Conservation (phyloP, 2,888 invertebrate species). For the Sympetrum striolatum region DNA sequence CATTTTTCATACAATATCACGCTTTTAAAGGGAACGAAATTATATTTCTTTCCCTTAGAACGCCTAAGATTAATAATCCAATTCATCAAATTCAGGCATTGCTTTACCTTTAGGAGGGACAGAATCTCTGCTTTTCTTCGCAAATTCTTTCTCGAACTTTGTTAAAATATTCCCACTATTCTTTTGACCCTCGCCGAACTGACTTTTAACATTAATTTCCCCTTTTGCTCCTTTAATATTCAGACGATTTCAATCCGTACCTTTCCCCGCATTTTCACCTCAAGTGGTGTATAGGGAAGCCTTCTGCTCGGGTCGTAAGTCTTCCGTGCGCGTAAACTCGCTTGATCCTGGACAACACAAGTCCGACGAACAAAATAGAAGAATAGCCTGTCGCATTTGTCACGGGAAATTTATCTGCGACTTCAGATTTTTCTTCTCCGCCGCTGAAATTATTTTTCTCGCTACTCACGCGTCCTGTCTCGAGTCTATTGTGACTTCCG, state of each 20-base stretch:
- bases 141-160: neutral
- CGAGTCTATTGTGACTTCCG: neutral
- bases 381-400: neutral
- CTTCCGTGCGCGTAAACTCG: neutral
- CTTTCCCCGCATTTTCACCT: neutral
- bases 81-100: too few species aligned
- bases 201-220: neutral
- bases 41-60: too few species aligned
- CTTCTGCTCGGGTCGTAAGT: neutral
- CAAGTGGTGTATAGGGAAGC: neutral
- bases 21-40: too few species aligned
- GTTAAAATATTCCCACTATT: neutral
- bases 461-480: neutral
- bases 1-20: too few species aligned
- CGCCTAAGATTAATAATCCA: too few species aligned
- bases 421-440: neutral
- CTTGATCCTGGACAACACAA: neutral
- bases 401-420: neutral
- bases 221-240: neutral
- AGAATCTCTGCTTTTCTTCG: neutral
- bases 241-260: neutral
- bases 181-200: neutral
- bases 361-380: neutral
- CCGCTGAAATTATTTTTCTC: neutral
- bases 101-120: neutral